Evolutionary conservation across 2,888 invertebrate genomes (phyloP), one percentile per base, ranked within the genome.

Genomic region (Pristionchus fissidentatus): DNA sequence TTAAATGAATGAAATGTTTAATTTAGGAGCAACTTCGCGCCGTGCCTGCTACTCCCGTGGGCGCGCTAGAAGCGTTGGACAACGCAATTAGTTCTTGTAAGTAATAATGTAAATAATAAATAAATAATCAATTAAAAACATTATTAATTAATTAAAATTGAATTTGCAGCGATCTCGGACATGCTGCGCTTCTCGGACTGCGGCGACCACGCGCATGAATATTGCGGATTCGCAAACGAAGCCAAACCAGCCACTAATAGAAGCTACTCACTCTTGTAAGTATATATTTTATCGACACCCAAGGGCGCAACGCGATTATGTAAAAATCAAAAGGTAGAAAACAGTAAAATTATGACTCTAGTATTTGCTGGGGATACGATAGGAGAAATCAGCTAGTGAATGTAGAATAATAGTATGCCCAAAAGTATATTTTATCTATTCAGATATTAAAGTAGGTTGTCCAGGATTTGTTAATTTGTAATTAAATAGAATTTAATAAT

Each of bases 221-320:
- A 86, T 2, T 91, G 91, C 79, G 91, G 88, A 2, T 91, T 90
- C 83, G 86, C 85, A 3, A 87, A 90, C 49, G 90, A 87, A 62
- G 89, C 87, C 8, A 75, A 84, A 32, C 91, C 91, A 8, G 19
- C 38, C 1, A 83, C 78, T 26, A 82, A 66, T 13, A 70, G 82
- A 22, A 62, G 83, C 5, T 85, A 87, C 19, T 88, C 87, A 13
- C 83, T 89, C 22, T 46, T 90, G 89, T 90, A 70, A 86, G 84
- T n/a, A 19, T 43, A 49, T 82, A 1, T n/a, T 19, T n/a, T n/a
- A n/a, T n/a, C n/a, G n/a, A n/a, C n/a, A n/a, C n/a, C n/a, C n/a
- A n/a, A n/a, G n/a, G n/a, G n/a, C n/a, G n/a, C n/a, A n/a, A n/a
- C n/a, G n/a, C n/a, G n/a, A n/a, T n/a, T n/a, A n/a, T n/a, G n/a